Conservation (phyloP, 2,797 vertebrate genomes). For the Poecilia velifera region DNA sequence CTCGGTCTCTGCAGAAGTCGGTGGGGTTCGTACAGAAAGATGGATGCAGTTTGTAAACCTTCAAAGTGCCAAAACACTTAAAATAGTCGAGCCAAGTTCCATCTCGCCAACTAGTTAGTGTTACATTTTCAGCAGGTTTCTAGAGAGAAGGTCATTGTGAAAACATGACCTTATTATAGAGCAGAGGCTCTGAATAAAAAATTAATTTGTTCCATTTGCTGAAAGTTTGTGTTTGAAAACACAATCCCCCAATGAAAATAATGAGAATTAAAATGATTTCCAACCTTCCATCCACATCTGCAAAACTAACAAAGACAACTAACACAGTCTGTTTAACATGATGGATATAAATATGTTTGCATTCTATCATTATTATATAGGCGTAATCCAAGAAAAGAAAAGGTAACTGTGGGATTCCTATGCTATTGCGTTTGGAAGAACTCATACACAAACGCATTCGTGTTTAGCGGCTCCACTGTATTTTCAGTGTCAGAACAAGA, state of each 20-base stretch:
- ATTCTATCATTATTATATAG: background rate
- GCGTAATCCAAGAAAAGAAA: background rate
- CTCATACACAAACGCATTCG: background rate
- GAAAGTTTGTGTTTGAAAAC: background rate
- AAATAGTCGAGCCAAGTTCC: background rate
- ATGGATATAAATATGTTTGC: too few species aligned
- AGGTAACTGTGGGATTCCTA: background rate
- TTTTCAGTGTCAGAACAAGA: background rate
- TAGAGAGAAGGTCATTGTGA: background rate
- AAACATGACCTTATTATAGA: background rate
- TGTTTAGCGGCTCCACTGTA: background rate
- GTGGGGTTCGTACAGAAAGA: slow-evolving; percentile 54
- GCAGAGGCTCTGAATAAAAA: background rate
- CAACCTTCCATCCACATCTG: background rate
- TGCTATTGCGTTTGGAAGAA: background rate
- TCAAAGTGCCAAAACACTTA: background rate
- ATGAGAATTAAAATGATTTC: background rate
- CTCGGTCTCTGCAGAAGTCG: slow-evolving; percentile 58
- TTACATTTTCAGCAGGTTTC: background rate
- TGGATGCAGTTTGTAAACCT: slow-evolving; percentile 47
- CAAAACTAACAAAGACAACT: too few species aligned
- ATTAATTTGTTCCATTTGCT: background rate
- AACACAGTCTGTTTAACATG: too few species aligned
- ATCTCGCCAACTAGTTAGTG: background rate
- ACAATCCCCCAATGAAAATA: background rate